Evolutionary conservation across 2,888 invertebrate species (phyloP).

Genomic region (Petrophora chlorosata): DNA sequence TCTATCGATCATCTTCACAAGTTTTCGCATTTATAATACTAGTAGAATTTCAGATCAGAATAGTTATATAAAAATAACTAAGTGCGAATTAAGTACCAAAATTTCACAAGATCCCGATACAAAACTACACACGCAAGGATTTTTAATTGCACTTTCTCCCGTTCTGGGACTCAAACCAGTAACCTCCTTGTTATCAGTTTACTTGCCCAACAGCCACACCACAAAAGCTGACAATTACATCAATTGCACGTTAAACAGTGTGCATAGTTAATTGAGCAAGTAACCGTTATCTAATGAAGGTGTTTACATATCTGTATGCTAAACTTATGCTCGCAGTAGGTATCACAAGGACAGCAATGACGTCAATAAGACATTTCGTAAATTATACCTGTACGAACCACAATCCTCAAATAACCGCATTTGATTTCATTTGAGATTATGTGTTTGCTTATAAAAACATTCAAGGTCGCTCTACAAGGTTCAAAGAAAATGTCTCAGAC

Average conservation of each 20-base stretch:
- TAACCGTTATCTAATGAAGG: conserved; percentile 31
- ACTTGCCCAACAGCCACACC: too few relatives aligned
- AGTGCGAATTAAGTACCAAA: too few relatives aligned
- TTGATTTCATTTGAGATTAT: conserved; percentile 30
- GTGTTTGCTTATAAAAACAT: conserved; percentile 14
- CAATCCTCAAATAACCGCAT: conserved; percentile 30
- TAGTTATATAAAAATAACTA: too few relatives aligned
- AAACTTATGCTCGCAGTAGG: conserved; percentile 20
- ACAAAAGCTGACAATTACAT: too few relatives aligned
- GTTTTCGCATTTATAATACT: too few relatives aligned
- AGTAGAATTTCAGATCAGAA: too few relatives aligned
- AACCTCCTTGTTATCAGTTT: too few relatives aligned
- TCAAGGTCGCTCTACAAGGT: conserved; percentile 13
- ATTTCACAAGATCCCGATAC: too few relatives aligned
- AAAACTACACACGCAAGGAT: too few relatives aligned
- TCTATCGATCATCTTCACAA: too few relatives aligned
- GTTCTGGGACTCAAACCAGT: too few relatives aligned
- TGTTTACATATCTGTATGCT: conserved; percentile 27
- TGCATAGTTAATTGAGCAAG: conserved; percentile 6
- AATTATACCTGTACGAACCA: conserved; percentile 31
- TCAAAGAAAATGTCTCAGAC: conserved; percentile 15
- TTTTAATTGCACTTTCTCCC: too few relatives aligned
- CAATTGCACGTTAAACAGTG: background rate
- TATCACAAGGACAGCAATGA: conserved; percentile 35
- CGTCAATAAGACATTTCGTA: conserved; percentile 36